phyloP scores from a whole-genome alignment of 2,888 invertebrate species.

The Lymantria monacha region DNA sequence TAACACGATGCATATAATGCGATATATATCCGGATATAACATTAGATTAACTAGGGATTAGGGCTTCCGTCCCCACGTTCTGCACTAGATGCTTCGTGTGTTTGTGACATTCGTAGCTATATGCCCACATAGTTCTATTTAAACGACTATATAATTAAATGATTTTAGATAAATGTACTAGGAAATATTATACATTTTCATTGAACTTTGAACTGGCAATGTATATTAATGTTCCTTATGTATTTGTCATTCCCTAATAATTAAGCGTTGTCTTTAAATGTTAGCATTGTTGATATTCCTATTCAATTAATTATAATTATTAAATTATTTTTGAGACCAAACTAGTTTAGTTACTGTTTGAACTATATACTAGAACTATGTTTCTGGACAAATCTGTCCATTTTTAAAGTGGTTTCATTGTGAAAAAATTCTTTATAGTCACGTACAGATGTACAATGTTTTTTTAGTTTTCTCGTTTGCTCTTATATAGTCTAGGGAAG shows the following conservation, averaged over 20 bases:
- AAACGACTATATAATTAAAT: background rate
- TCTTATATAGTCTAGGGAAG: too few species aligned
- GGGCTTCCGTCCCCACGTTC: constrained; percentile 31
- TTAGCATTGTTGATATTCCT: too few species aligned
- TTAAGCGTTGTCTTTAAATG: too few species aligned
- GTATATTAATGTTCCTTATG: background rate
- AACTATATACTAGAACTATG: too few species aligned
- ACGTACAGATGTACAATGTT: too few species aligned
- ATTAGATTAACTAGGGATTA: constrained; percentile 38
- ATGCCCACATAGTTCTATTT: background rate
- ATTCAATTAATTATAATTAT: too few species aligned
- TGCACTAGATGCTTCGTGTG: background rate
- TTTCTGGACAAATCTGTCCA: too few species aligned
- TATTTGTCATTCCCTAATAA: background rate
- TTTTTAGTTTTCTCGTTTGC: too few species aligned
- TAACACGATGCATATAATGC: constrained; percentile 24
- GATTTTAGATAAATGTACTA: background rate
- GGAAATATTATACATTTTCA: background rate
- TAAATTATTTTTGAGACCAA: too few species aligned
- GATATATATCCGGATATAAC: constrained; percentile 35
- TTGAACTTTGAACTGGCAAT: background rate
- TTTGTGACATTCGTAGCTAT: background rate
- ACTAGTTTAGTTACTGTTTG: too few species aligned
- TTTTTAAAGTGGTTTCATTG: too few species aligned
- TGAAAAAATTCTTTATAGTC: too few species aligned